phyloP scores from a whole-genome alignment of 2,113 vertebrate species.

The Epinephelus fuscoguttatus region DNA sequence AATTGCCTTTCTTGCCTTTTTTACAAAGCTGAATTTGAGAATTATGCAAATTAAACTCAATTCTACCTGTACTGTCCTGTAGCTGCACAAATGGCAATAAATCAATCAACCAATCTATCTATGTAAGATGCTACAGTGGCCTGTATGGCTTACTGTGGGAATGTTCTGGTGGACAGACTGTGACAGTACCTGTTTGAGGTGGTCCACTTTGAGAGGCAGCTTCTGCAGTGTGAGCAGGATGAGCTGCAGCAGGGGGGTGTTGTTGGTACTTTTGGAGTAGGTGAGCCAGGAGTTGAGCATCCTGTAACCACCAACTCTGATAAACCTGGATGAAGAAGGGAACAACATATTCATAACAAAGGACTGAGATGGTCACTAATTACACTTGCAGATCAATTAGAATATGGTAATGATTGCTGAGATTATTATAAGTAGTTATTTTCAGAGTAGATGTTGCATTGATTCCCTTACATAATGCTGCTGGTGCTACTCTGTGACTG shows the following conservation, averaged over 20 bases:
- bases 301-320: constrained; percentile 93
- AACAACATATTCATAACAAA: neutral
- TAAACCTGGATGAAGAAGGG: constrained; percentile 84
- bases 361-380: neutral
- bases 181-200: constrained; percentile 92
- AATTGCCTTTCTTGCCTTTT: too few species aligned
- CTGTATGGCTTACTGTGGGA: neutral
- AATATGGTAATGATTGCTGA: neutral
- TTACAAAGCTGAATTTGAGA: too few species aligned
- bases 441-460: neutral
- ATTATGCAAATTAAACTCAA: too few species aligned
- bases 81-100: too few species aligned
- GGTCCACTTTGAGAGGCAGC: constrained; percentile 94
- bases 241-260: constrained; percentile 92
- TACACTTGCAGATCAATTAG: neutral
- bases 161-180: neutral
- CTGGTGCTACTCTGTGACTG: neutral
- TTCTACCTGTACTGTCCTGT: too few species aligned
- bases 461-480: neutral
- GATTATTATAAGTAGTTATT: neutral
- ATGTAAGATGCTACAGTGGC: neutral
- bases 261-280: constrained; percentile 91
- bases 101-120: too few species aligned
- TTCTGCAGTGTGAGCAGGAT: constrained; percentile 94
- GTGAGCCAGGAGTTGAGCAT: constrained; percentile 95